These are phyloP conservation scores for Spialia ferax DNA, from an alignment of 2,888 invertebrate species.

Conservation along the genomic window DNA sequence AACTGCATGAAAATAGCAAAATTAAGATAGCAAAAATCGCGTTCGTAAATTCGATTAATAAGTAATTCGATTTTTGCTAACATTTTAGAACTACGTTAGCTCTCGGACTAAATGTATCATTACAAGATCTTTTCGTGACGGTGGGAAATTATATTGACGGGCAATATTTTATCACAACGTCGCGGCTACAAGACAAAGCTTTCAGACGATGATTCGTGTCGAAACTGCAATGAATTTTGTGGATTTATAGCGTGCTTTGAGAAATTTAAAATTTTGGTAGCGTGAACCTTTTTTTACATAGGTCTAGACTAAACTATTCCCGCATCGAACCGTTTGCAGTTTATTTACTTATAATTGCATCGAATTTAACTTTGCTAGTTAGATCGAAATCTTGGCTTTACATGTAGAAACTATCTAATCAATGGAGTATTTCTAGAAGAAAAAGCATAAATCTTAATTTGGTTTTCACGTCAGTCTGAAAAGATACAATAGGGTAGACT, in stretches of 20 bases:
- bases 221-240: slow-evolving; percentile 67
- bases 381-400: too few species aligned
- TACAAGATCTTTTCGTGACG: slow-evolving; percentile 63
- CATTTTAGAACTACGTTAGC: neutral
- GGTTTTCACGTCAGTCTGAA: too few species aligned
- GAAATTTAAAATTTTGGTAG: neutral
- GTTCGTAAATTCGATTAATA: too few species aligned
- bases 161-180: slow-evolving; percentile 72
- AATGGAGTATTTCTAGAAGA: too few species aligned
- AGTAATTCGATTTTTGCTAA: neutral
- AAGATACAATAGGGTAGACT: too few species aligned
- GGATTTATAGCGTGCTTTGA: slow-evolving; percentile 42
- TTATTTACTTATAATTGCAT: neutral
- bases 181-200: slow-evolving; percentile 78
- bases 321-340: neutral
- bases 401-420: too few species aligned
- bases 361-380: neutral
- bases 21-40: too few species aligned
- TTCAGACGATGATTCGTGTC: slow-evolving; percentile 77
- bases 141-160: slow-evolving; percentile 72
- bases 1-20: too few species aligned
- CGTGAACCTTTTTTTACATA: neutral
- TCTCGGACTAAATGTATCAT: neutral
- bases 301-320: neutral
- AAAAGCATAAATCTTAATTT: too few species aligned